Evolutionary conservation across 2,888 invertebrate genomes (phyloP), one percentile per base, ranked within the genome.

Genomic region (Mactromeris polynyma): DNA sequence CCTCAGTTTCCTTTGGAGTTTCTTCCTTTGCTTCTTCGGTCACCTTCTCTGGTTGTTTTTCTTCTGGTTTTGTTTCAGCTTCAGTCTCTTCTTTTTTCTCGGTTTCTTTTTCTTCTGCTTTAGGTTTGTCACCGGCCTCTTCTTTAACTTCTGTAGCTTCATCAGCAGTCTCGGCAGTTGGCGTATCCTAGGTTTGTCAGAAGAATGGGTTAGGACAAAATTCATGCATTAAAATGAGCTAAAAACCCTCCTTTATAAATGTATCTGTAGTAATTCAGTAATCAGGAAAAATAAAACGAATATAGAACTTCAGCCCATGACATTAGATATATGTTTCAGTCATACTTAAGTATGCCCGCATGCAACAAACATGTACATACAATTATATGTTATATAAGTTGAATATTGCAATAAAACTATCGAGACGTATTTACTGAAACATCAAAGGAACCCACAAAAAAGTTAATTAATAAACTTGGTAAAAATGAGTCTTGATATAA

Each of bases 51-150:
- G 26, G 31, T 81, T 81, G 33, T 54, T 81, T 54, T 46, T 42
- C 54, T 26, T 58, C 81, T 46, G 21, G 40, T 82, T 38, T 82
- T 69, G 83, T 46, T 83, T 83, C 83, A 19, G 82, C 14, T 42
- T 1, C 46, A 26, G 42, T n/a, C 64, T 83, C 64, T 38, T 33
- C 31, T 38, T 36, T 36, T 36, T 58, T 33, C 36, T 33, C 51
- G 33, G 51, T 21, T n/a, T 51, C 33, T n/a, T 36, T 64, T 21
- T 82, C 64, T 58, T 82, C 82, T 64, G 7, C 80, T 40, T 51
- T 33, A 36, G 33, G 26, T 38, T 58, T 54, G 21, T 82, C 31
- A 64, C 54, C 40, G 26, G 73, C 7, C 6, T 73, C 83, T 21
- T 42, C n/a, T n/a, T 58, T 40, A 14, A 77, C 77, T 26, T 79